Conservation (phyloP, 2,888 invertebrate species). For the Lasioglossum zephyrum region DNA sequence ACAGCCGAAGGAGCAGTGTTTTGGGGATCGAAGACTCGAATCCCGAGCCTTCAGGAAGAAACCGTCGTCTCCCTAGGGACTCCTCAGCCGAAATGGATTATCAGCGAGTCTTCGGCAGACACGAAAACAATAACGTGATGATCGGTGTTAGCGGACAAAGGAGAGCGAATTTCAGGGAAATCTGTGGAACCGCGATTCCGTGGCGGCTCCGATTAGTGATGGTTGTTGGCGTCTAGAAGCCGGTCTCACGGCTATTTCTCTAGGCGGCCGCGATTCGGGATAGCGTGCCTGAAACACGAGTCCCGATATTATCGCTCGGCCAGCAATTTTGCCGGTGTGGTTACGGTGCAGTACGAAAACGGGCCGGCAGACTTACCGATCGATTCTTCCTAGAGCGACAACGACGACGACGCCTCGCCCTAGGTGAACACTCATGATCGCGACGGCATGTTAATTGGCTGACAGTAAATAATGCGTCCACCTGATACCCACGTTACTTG, state of each 20-base stretch:
- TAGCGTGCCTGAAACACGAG: slow-evolving; percentile 76
- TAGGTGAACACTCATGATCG: slow-evolving; percentile 53
- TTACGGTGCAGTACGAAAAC: slow-evolving; percentile 69
- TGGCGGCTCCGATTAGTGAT: background rate
- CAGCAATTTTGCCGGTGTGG: slow-evolving; percentile 76
- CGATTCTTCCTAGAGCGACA: slow-evolving; percentile 51
- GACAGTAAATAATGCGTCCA: slow-evolving; percentile 71
- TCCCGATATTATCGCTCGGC: slow-evolving; percentile 75
- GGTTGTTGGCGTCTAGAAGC: slow-evolving; percentile 28
- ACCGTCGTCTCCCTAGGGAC: background rate
- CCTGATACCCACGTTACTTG: slow-evolving; percentile 62
- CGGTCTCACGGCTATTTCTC: slow-evolving; percentile 60
- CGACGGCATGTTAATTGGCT: slow-evolving; percentile 71
- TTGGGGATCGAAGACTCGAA: background rate
- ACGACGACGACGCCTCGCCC: slow-evolving; percentile 16
- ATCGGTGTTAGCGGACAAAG: slow-evolving; percentile 35
- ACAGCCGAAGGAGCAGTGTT: background rate
- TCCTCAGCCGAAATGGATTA: background rate
- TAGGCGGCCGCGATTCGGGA: slow-evolving; percentile 61
- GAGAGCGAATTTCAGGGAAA: slow-evolving; percentile 47
- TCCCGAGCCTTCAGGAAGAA: background rate
- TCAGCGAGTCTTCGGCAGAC: background rate
- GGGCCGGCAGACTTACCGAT: slow-evolving; percentile 54
- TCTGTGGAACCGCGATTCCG: slow-evolving; percentile 13
- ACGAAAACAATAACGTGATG: slow-evolving; percentile 56